phyloP scores from a whole-genome alignment of 64 coral and sea anemone species.

The Trachythela sp. region DNA sequence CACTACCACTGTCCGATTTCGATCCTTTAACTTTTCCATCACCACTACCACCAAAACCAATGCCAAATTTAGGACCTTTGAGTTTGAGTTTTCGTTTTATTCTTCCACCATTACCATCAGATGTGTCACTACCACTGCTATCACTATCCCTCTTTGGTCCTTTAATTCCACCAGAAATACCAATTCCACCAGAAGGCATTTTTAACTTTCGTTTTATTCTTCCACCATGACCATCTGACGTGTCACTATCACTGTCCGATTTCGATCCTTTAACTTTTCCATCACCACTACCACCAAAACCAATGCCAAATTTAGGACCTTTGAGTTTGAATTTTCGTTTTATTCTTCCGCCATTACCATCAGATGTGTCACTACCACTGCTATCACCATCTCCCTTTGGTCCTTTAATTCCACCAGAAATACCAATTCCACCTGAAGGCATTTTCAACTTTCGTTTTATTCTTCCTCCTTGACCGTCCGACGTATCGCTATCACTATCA shows the following conservation, averaged over 20 bases:
- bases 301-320: not conserved
- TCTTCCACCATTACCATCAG: not conserved
- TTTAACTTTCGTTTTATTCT: not conserved
- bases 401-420: not conserved
- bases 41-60: not conserved
- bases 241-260: not conserved
- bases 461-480: not conserved
- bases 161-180: not conserved
- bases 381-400: not conserved
- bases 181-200: not conserved
- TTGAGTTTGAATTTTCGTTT: not conserved
- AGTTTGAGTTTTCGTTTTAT: not conserved
- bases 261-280: not conserved
- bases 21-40: not conserved
- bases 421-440: not conserved
- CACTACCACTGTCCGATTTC: not conserved
- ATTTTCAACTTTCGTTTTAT: not conserved
- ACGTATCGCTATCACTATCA: not conserved
- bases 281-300: not conserved
- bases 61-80: not conserved
- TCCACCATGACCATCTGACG: not conserved
- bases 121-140: not conserved
- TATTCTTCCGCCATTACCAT: not conserved
- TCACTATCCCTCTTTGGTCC: not conserved
- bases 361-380: slow-evolving; percentile 5